A percentile compares a stretch with the other conserved stretches of the same genome.
Conservation (phyloP, 2,888 invertebrate genomes). For the Platycnemis pennipes region DNA sequence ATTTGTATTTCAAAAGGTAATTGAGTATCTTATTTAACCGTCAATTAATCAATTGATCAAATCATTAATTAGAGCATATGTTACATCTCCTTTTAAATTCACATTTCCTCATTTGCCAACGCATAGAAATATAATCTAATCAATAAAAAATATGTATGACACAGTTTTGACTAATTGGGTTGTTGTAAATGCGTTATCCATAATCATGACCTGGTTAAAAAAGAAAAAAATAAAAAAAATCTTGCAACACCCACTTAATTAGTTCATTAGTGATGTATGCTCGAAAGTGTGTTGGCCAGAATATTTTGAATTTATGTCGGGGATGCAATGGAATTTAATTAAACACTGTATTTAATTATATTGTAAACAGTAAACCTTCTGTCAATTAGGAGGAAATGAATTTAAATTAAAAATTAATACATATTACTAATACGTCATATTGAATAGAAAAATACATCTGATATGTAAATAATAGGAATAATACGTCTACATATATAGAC, state of each 20-base stretch:
- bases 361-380: too few relatives aligned
- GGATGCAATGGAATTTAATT: neutral
- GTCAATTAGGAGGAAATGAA: too few relatives aligned
- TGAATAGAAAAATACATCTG: too few relatives aligned
- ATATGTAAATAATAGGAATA: too few relatives aligned
- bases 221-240: neutral
- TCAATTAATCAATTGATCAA: too few relatives aligned
- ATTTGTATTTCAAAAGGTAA: neutral
- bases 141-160: neutral
- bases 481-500: too few relatives aligned
- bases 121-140: neutral
- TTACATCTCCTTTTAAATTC: neutral
- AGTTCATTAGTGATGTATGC: neutral
- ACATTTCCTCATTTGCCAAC: neutral
- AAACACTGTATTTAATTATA: neutral
- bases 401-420: too few relatives aligned
- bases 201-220: neutral
- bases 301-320: neutral
- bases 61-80: too few relatives aligned
- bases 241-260: neutral
- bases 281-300: neutral
- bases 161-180: neutral
- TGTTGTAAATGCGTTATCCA: neutral
- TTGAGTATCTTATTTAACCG: neutral
- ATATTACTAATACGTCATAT: too few relatives aligned